These are phyloP conservation scores for Latrodectus geometricus DNA, from an alignment of 1,140 invertebrate genomes.

Conservation along the genomic window DNA sequence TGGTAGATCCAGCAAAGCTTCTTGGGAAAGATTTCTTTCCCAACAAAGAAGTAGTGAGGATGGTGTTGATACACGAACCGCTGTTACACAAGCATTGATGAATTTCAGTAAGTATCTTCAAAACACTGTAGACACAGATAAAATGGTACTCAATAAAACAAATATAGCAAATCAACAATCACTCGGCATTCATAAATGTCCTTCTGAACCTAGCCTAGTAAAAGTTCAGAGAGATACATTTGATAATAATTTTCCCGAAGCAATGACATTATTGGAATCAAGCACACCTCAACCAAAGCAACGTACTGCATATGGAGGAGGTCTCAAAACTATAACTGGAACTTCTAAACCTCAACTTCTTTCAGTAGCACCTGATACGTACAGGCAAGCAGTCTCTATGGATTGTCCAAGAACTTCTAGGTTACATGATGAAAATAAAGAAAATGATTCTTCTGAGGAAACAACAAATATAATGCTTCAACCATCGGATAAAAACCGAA, in stretches of 20 bases:
- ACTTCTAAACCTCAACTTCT: conserved; percentile 45
- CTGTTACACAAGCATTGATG: conserved; percentile 51
- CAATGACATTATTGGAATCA: conserved; percentile 37
- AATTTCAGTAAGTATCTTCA: conserved; percentile 59
- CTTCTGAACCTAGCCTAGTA: conserved; percentile 57
- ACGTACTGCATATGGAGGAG: conserved; percentile 48
- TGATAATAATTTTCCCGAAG: conserved; percentile 45
- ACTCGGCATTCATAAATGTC: conserved; percentile 50
- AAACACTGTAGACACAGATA: conserved; percentile 56
- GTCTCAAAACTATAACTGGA: conserved; percentile 45
- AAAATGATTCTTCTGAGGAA: conserved; percentile 2
- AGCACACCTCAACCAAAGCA: conserved; percentile 60
- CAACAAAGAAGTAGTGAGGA: conserved; percentile 39
- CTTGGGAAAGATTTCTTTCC: conserved; percentile 58
- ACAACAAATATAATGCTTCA: not conserved
- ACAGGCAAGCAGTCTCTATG: conserved; percentile 61
- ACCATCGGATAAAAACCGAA: conserved; percentile 1
- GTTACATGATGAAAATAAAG: conserved; percentile 28
- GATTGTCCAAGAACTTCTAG: conserved; percentile 50
- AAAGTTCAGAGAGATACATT: conserved; percentile 34
- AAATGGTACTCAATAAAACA: conserved; percentile 28
- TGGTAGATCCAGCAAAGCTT: conserved; percentile 56
- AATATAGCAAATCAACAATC: not conserved
- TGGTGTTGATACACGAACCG: conserved; percentile 35
- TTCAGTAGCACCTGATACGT: conserved; percentile 43